Conservation (phyloP, 2,797 vertebrate genomes). For the Hydrolagus colliei region DNA sequence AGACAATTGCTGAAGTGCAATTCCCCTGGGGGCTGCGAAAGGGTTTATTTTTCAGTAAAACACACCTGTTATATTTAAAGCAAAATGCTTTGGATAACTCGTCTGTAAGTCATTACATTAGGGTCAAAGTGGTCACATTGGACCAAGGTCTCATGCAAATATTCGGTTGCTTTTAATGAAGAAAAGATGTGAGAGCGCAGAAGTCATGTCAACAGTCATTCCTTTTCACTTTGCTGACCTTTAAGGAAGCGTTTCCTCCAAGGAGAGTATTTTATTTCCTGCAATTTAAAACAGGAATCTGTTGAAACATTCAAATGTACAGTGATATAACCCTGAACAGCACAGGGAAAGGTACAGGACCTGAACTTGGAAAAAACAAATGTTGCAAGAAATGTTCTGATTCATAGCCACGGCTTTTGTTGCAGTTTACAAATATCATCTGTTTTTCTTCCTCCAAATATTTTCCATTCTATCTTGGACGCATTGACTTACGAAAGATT, state of each 20-base stretch:
- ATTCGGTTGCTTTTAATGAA: constrained; percentile 8
- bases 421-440: not conserved
- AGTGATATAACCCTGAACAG: not conserved
- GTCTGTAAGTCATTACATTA: constrained; percentile 19
- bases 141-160: not conserved
- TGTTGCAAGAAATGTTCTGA: not conserved
- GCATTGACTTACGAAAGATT: too few relatives aligned
- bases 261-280: not conserved
- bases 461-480: too few relatives aligned
- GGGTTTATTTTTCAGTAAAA: not conserved
- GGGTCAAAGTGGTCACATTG: not conserved
- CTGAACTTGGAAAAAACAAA: not conserved
- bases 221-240: not conserved
- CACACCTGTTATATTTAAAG: constrained; percentile 5
- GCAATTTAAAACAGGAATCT: constrained; percentile 18
- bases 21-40: not conserved
- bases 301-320: constrained; percentile 20
- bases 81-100: not conserved
- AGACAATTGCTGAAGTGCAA: not conserved
- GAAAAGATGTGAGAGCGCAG: constrained; percentile 25
- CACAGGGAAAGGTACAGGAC: not conserved
- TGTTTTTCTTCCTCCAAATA: too few relatives aligned
- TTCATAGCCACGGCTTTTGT: not conserved
- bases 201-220: constrained; percentile 8
- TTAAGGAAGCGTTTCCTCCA: not conserved